These are phyloP conservation scores for Zaprionus capensis DNA, from an alignment of 1,140 invertebrate species.

Conservation along the genomic window DNA sequence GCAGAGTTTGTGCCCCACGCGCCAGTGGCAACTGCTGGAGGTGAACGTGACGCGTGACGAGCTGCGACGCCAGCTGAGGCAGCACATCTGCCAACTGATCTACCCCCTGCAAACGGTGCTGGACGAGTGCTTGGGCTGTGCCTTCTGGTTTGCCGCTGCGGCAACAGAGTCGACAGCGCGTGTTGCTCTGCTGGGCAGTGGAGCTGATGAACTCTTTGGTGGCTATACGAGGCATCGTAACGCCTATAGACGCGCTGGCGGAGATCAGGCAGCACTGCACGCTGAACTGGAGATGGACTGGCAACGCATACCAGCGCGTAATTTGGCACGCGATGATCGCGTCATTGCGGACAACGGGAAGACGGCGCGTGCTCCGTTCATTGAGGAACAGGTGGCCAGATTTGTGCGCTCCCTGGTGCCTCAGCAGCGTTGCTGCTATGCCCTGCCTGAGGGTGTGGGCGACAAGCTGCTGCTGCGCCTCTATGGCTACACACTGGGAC, in stretches of 20 bases:
- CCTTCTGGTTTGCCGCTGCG: slow-evolving; percentile 97
- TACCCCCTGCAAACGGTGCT: slow-evolving; percentile 93
- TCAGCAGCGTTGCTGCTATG: slow-evolving; percentile 90
- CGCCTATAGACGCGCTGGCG: slow-evolving; percentile 85
- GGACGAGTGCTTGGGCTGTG: slow-evolving; percentile 98
- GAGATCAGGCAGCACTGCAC: slow-evolving; percentile 86
- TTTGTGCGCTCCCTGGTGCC: slow-evolving; percentile 90
- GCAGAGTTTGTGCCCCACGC: slow-evolving; percentile 87
- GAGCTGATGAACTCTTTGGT: slow-evolving; percentile 98
- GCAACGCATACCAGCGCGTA: slow-evolving; percentile 93
- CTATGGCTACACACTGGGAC: slow-evolving; percentile 90
- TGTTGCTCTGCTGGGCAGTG: slow-evolving; percentile 88
- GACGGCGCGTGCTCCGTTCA: slow-evolving; percentile 94
- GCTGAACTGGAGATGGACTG: slow-evolving; percentile 92
- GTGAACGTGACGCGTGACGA: slow-evolving; percentile 91
- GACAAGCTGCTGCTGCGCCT: slow-evolving; percentile 96
- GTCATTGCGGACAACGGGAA: slow-evolving; percentile 91
- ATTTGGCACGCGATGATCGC: slow-evolving; percentile 97
- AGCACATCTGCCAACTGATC: slow-evolving; percentile 90
- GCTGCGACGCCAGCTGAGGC: slow-evolving; percentile 86
- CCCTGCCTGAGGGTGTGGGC: slow-evolving; percentile 91
- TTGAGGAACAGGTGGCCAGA: slow-evolving; percentile 94
- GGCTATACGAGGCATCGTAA: slow-evolving; percentile 96
- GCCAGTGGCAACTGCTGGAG: slow-evolving; percentile 87
- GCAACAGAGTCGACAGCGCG: slow-evolving; percentile 86